Evolutionary conservation across 1,140 invertebrate genomes (phyloP), one percentile per base, ranked within the genome.

Genomic region (Pachyrhynchus sulphureomaculatus): DNA sequence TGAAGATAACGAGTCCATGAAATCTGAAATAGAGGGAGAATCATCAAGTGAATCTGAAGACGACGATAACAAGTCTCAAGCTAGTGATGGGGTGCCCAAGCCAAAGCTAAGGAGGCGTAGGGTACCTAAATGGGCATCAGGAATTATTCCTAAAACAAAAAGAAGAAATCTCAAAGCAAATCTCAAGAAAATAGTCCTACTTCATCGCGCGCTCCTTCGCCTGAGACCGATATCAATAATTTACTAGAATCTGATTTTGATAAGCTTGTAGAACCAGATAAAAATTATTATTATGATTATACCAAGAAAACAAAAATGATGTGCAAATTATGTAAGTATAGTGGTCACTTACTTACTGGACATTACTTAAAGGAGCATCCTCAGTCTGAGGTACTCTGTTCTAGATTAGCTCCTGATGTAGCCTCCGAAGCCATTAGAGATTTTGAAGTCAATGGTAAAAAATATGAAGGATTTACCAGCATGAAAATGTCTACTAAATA

Each of bases 331-430:
- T 89, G 88, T 68, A 49, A 68, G 0, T 87, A 82, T 61, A 74
- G 66, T 26, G 85, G 86, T 0, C 79, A 79, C 45, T 81, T 83
- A 33, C 87, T 89, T 18, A 83, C 88, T 0, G 74, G 79, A 34
- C 88, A 90, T 76, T 88, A 87, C 59, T 82, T 82, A 62, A 74
- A 76, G 4, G 72, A 74, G 54, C 88, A 90, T 76, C 80, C 83
- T 2, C 78, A 81, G 32, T 77, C 77, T 20, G 88, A 89, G 75
- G 80, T 87, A 12, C 74, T 87, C 9, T 80, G 86, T 57, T 86
- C 87, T 0, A 74, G 87, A 29, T 68, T 88, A 23, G 76, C 79
- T 9, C 68, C 75, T 2, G 53, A 71, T 6, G 74, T 79, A 18
- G 83, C 86, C 0, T 72, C 74, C n/a, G 62, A 71, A 5, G 80